phyloP scores from a whole-genome alignment of 2,888 invertebrate genomes.

The Nemapogon koenigi region DNA sequence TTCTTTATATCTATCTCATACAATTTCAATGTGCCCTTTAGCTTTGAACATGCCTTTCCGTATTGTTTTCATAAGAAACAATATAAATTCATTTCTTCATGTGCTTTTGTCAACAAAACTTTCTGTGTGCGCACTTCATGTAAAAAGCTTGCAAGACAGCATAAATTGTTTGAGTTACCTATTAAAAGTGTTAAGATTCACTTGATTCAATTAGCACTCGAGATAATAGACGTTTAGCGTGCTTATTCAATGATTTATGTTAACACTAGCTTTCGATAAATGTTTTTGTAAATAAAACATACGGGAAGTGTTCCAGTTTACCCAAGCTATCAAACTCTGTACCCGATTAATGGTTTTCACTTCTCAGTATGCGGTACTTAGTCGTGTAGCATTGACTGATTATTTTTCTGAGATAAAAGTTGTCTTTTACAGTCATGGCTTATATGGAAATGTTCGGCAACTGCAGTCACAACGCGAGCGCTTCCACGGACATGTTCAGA shows the following conservation, averaged over 20 bases:
- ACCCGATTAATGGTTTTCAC: too few relatives aligned
- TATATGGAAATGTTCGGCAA: conserved; percentile 96
- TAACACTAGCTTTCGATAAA: neutral
- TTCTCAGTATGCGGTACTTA: too few relatives aligned
- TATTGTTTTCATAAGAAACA: too few relatives aligned
- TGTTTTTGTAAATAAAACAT: neutral
- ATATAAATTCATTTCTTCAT: too few relatives aligned
- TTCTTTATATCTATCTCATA: too few relatives aligned
- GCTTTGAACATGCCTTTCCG: too few relatives aligned
- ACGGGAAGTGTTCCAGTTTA: too few relatives aligned
- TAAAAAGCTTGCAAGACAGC: conserved; percentile 1
- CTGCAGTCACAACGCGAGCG: conserved; percentile 75
- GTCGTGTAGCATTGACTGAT: too few relatives aligned
- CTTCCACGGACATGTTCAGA: conserved; percentile 78
- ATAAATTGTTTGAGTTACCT: conserved; percentile 5
- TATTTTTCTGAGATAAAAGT: too few relatives aligned
- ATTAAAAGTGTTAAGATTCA: neutral
- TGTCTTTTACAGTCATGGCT: conserved; percentile 78
- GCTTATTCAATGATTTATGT: conserved; percentile 7
- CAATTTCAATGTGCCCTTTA: too few relatives aligned
- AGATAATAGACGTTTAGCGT: conserved; percentile 6
- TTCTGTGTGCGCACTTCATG: neutral
- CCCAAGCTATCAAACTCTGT: too few relatives aligned
- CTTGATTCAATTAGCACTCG: conserved; percentile 2
- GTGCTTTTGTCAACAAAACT: too few relatives aligned